Evolutionary conservation across 2,113 vertebrate genomes (phyloP), one percentile per base, ranked within the genome.

Genomic region (Carassius auratus): DNA sequence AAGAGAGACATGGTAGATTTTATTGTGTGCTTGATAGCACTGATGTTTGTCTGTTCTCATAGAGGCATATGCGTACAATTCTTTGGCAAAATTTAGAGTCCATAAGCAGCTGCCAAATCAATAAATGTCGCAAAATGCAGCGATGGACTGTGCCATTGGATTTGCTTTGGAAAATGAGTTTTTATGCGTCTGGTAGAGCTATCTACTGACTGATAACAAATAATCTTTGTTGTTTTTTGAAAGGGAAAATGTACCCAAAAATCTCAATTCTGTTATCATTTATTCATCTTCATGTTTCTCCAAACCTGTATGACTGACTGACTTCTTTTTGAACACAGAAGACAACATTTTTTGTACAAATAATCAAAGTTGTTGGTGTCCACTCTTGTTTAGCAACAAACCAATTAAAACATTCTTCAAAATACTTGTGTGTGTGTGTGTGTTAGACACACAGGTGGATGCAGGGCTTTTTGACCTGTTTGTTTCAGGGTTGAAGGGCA

Each of bases 401-500:
- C 1, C 23, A 48, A 62, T 36, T 33, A 0, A 73, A 38, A 21
- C 36, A 42, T 42, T 42, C 10, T 71, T 38, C 66, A 9, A 9
- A 69, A 69, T 69, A 36, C 17, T 21, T 21, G 19, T 57, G 6
- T 57, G 30, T 36, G 36, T 36, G n/a, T n/a, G 36, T 8, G 55
- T 59, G 55, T 59, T 59, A n/a, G 57, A n/a, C 57, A 21, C 2
- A n/a, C 9, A 61, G 19, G 15, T 17, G 8, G 8, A 15, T 23
- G n/a, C 12, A 8, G 5, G 1, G 6, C 30, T 59, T 57, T 71
- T 71, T 5, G 19, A 13, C 7, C 42, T 30, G 19, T 15, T 74
- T 73, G 15, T 19, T 69, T 45, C 30, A 74, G 1, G 79, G 74
- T 87, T 87, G 66, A 86, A 87, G 50, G 80, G 68, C 45, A 66